Conservation (phyloP, 2,888 invertebrate species). For the Patella depressa region DNA sequence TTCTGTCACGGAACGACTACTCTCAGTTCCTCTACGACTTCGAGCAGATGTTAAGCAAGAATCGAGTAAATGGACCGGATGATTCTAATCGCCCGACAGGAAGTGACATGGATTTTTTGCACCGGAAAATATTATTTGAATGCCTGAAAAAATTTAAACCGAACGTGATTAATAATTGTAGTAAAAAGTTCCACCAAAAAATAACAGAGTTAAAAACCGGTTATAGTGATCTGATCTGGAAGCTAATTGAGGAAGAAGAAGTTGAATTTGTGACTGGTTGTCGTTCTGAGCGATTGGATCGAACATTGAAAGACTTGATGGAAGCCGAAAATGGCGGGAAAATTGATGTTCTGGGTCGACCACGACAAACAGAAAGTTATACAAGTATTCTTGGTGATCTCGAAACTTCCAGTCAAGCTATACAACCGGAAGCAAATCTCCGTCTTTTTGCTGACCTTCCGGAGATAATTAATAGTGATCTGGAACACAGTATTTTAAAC, state of each 20-base stretch:
- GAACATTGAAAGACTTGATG: constrained; percentile 14
- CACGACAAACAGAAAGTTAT: constrained; percentile 16
- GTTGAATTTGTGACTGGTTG: constrained; percentile 15
- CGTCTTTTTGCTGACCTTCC: background rate
- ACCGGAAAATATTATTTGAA: background rate
- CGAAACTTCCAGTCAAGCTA: background rate
- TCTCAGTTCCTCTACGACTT: background rate
- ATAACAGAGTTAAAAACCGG: background rate
- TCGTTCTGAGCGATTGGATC: constrained; percentile 9
- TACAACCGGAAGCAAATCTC: background rate
- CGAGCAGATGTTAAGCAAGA: background rate
- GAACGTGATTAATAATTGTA: background rate
- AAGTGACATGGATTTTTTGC: background rate
- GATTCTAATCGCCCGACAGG: background rate
- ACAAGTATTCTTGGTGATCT: constrained; percentile 15
- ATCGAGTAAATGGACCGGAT: background rate
- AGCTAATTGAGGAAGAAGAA: constrained; percentile 12
- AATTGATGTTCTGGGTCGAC: constrained; percentile 16
- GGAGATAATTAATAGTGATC: background rate
- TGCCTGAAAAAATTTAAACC: background rate
- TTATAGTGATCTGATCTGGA: background rate
- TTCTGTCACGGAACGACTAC: constrained; percentile 32
- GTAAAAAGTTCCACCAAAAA: background rate
- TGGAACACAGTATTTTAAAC: background rate
- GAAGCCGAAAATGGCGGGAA: constrained; percentile 15